Base-by-base conservation (phyloP, 1,140 invertebrate species). In the Musca domestica region DNA sequence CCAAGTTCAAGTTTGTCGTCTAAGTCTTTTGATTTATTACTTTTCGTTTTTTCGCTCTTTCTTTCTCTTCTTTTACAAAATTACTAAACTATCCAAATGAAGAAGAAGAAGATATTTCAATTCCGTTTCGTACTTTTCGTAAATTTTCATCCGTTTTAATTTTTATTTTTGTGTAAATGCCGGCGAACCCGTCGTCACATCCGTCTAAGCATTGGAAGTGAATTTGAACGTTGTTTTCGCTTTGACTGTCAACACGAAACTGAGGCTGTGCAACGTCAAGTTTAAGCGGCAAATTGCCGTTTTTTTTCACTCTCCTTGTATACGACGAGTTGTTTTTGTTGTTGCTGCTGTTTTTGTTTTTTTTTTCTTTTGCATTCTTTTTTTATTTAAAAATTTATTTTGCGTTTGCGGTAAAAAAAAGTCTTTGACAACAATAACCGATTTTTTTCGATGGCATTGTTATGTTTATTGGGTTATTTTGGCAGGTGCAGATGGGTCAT, bases 1-100 rank as follows among this genome's bases (percentile, higher is more conserved):
- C 23, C 63, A 79, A 79, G 77, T 79, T 79, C 77, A 79, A 79
- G 77, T 79, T 79, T 79, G 74, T 73, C 54, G 71, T 71, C 73
- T 66, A 64, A 75, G 72, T 74, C 74, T 73, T 76, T 74, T 65
- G 72, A 64, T 64, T 64, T 63, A 41, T 41, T 2, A n/a, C 15
- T 19, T 5, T 56, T 25, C 4, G 1, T 19, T 63, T 20, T n/a
- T n/a, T n/a, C n/a, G 22, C 14, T 52, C 34, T 9, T 34, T 30
- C 34, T 23, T 61, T 20, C 56, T 58, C 56, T 64, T 23, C 23
- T 51, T 68, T 22, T n/a, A n/a, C 34, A 41, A 41, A 41, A 41
- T 41, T 10, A 41, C 6, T 10, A 5, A 41, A 30, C 27, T 12
- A 7, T 41, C 12, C 4, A 41, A 41, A 7, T 10, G 10, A 5